phyloP scores from a whole-genome alignment of 2,113 vertebrate species.

The Genyomyrus donnyi region DNA sequence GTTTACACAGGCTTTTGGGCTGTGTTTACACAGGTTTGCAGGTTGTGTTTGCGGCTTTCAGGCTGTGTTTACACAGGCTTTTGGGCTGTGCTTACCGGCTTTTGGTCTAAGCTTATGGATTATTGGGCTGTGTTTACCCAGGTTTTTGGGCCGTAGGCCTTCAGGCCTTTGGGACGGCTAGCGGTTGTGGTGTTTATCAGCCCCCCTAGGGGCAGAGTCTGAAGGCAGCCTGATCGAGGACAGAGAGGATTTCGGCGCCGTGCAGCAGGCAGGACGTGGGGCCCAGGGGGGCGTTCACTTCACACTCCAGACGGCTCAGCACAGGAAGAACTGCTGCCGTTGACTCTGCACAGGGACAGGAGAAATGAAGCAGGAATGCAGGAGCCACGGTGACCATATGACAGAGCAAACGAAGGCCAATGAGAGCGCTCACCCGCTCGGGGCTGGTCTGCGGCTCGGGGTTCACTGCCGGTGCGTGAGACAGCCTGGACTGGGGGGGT shows the following conservation, averaged over 20 bases:
- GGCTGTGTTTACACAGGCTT: not conserved
- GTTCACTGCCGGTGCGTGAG: not conserved
- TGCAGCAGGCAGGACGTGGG: conserved; percentile 37
- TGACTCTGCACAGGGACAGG: not conserved
- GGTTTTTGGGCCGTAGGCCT: not conserved
- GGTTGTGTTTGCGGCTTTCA: too few relatives aligned
- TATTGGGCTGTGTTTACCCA: not conserved
- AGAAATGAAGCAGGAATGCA: not conserved
- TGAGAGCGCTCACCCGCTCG: not conserved
- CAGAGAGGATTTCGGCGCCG: conserved; percentile 37
- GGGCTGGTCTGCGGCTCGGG: not conserved
- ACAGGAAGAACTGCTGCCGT: conserved; percentile 24
- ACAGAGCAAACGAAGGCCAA: not conserved
- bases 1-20: not conserved
- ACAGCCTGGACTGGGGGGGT: not conserved
- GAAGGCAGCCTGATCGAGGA: conserved; percentile 42
- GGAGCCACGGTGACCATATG: too few relatives aligned
- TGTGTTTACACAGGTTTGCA: not conserved
- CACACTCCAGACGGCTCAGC: conserved; percentile 41
- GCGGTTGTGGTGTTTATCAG: not conserved
- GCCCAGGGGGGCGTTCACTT: conserved; percentile 42
- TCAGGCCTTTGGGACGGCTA: too few relatives aligned
- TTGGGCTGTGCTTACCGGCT: too few relatives aligned
- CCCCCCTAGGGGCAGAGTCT: not conserved
- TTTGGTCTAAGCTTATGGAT: too few relatives aligned